Percentiles rank a stretch among this genome's conserved stretches.
Conservation (phyloP, 2,888 invertebrate species). For the Neuroscelio doddi region DNA sequence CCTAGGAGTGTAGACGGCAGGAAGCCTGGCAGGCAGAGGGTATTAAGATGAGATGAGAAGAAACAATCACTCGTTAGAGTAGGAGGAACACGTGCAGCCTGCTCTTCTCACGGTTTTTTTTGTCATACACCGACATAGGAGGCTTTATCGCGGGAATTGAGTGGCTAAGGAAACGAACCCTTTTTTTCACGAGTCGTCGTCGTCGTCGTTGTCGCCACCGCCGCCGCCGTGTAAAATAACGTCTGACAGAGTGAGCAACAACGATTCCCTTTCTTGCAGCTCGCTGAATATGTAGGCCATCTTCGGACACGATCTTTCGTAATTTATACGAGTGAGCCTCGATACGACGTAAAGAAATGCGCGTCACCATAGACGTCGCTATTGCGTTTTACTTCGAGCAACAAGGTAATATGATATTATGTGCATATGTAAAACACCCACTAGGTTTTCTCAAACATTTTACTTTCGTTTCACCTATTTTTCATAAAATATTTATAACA, state of each 20-base stretch:
- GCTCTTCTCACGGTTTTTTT: conserved; percentile 45
- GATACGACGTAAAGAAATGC: too few species aligned
- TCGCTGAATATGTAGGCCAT: conserved; percentile 66
- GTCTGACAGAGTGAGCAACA: conserved; percentile 48
- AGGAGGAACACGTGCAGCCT: conserved; percentile 34
- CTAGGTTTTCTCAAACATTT: too few species aligned
- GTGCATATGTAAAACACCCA: too few species aligned
- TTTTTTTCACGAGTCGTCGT: conserved; percentile 28
- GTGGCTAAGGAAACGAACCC: conserved; percentile 45
- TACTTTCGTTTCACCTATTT: too few species aligned
- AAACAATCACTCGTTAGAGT: conserved; percentile 42
- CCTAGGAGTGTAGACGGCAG: too few species aligned
- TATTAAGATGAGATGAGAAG: conserved; percentile 25
- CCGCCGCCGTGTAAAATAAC: conserved; percentile 20
- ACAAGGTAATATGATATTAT: too few species aligned
- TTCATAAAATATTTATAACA: too few species aligned
- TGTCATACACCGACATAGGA: conserved; percentile 7
- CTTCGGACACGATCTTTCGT: conserved; percentile 63
- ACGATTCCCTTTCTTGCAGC: conserved; percentile 64
- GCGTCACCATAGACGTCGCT: too few species aligned
- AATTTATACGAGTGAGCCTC: conserved; percentile 49
- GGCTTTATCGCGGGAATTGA: conserved; percentile 37
- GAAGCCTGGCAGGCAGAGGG: too few species aligned
- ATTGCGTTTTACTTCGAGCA: not conserved
- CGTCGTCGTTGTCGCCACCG: not conserved